phyloP scores from a whole-genome alignment of 1,140 invertebrate genomes.

The Musca domestica region DNA sequence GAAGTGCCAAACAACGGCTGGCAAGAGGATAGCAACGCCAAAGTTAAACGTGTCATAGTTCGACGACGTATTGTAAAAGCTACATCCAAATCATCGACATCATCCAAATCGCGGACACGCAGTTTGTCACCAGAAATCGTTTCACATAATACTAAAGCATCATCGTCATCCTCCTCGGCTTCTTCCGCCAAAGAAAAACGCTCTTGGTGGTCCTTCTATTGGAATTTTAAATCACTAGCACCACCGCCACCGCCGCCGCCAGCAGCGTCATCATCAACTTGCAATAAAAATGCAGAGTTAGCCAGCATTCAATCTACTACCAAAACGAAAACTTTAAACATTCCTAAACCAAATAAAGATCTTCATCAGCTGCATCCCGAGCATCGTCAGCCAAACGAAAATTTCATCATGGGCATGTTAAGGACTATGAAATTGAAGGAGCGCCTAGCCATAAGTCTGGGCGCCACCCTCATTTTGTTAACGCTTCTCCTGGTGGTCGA shows the following conservation, averaged over 20 bases:
- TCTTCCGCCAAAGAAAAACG: background rate
- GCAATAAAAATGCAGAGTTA: constrained; percentile 18
- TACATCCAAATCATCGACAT: too few species aligned
- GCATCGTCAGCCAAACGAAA: background rate
- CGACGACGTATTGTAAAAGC: too few species aligned
- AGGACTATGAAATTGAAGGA: constrained; percentile 67
- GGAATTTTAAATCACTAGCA: too few species aligned
- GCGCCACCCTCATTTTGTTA: constrained; percentile 70
- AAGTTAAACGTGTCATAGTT: too few species aligned
- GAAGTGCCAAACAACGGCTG: background rate
- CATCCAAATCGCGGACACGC: constrained; percentile 2
- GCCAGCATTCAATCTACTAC: background rate
- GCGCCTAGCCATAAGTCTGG: constrained; percentile 68
- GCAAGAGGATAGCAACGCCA: too few species aligned
- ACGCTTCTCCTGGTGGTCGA: constrained; percentile 77
- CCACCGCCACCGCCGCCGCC: background rate
- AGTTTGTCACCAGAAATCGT: background rate
- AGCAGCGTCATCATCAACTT: background rate
- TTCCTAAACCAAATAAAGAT: constrained; percentile 18
- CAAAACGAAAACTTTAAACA: constrained; percentile 19
- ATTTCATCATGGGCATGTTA: constrained; percentile 47
- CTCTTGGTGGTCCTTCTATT: too few species aligned
- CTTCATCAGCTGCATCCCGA: background rate
- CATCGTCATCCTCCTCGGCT: too few species aligned
- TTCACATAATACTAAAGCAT: too few species aligned